Conservation (phyloP, 2,113 vertebrate genomes). For the Amia ocellicauda region DNA sequence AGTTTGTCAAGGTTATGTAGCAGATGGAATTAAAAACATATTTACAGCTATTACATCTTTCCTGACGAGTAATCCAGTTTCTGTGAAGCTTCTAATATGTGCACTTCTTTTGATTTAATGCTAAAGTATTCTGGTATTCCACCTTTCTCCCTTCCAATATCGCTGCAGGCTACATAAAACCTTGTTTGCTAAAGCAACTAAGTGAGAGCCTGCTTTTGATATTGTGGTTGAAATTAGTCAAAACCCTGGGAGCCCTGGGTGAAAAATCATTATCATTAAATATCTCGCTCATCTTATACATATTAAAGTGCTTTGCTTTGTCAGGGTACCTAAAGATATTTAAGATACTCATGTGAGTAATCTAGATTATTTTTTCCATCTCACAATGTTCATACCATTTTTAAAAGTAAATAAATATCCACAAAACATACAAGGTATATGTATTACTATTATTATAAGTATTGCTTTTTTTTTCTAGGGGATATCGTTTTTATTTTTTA, state of each 20-base stretch:
- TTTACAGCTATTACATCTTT: conserved; percentile 7
- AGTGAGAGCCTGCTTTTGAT: background rate
- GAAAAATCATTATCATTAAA: background rate
- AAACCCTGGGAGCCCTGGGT: background rate
- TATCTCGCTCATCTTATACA: background rate
- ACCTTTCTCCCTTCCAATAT: background rate
- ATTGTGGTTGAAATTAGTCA: background rate
- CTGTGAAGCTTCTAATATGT: background rate
- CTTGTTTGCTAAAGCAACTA: background rate
- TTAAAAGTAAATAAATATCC: too few species aligned
- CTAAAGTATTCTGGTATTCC: background rate
- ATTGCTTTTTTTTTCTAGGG: too few species aligned
- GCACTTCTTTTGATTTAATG: conserved; percentile 9
- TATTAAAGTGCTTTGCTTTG: background rate
- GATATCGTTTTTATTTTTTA: too few species aligned
- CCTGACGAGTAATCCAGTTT: conserved; percentile 1
- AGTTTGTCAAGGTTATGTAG: background rate
- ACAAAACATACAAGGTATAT: too few species aligned
- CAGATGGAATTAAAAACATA: background rate
- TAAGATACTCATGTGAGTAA: background rate
- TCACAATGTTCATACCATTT: too few species aligned
- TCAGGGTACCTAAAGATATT: conserved; percentile 1
- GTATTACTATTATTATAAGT: too few species aligned
- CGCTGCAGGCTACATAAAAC: background rate
- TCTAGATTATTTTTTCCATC: background rate